Evolutionary conservation across 2,797 vertebrate species (phyloP).

Genomic region (Mus spretus): DNA sequence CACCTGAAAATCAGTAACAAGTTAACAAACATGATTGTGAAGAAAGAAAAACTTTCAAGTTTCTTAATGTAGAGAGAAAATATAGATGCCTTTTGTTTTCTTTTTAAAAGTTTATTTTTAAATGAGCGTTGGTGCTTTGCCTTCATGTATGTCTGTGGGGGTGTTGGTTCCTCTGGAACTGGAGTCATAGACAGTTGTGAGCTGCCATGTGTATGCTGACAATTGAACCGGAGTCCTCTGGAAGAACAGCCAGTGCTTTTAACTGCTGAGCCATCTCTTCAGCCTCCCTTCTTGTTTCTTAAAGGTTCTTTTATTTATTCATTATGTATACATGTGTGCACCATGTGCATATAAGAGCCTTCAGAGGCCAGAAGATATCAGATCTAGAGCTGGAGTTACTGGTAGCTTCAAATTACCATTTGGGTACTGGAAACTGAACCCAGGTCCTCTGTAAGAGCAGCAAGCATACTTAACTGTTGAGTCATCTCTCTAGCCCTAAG

Average conservation of each 20-base stretch:
- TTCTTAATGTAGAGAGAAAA: conserved; percentile 44
- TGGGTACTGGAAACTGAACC: neutral
- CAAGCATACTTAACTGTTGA: neutral
- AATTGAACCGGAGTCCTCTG: neutral
- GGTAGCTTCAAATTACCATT: neutral
- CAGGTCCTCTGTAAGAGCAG: neutral
- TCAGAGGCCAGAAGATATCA: neutral
- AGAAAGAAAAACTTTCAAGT: conserved; percentile 9
- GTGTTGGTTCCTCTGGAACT: neutral
- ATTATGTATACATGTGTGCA: neutral
- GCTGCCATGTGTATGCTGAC: neutral
- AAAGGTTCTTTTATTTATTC: neutral
- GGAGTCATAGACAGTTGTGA: neutral
- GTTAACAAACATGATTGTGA: conserved; percentile 28
- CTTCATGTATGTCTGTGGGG: neutral
- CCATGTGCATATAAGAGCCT: neutral
- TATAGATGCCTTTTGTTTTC: neutral
- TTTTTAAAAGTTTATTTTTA: neutral
- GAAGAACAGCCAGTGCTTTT: neutral
- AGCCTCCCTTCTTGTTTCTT: neutral
- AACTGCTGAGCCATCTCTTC: neutral
- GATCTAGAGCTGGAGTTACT: neutral
- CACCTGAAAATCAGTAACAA: neutral
- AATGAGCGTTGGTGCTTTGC: neutral
- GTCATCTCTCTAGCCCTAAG: neutral